Evolutionary conservation across 2,888 invertebrate species (phyloP), one percentile per base, ranked within the genome.

Genomic region (Nymphalis urticae): DNA sequence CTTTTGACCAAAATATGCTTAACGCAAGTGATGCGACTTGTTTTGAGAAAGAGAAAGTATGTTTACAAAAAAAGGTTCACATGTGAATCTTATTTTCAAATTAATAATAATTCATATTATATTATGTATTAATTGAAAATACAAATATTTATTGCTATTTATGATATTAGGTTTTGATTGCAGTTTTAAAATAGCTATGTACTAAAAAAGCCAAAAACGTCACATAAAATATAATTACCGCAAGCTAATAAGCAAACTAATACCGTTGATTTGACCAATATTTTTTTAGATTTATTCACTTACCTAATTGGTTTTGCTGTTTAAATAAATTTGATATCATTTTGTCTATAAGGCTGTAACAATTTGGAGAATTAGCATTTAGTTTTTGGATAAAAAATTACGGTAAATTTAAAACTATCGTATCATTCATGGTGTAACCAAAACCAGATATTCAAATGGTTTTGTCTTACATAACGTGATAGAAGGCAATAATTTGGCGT

Each of bases 401-500:
- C 36, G 17, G 62, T n/a, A 24, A 19, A 50, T 62, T 62, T 48
- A 62, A 48, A 48, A 36, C n/a, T 62, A 47, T 65, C 67, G 64
- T 70, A 59, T 66, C 71, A 64, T 72, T 72, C 69, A 71, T 68
- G 63, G 53, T 10, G 42, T 62, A 42, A 48, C 32, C 19, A 66
- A 72, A 70, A 70, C 70, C 54, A 61, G 70, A 68, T 72, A 70
- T 65, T 60, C 59, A 48, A 66, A 54, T 68, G 51, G 66, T 66
- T 24, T 71, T 70, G 68, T 73, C 67, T 59, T 71, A 69, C 48
- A 68, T 68, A 72, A 73, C 74, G 69, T 68, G 73, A 71, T 70
- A 73, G 66, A 66, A 70, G 60, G 67, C 61, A 79, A 80, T 79
- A 78, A 79, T 79, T 80, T 75, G 72, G 72, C 73, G 75, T 77